These are phyloP conservation scores for Oxyruncus cristatus DNA, from an alignment of 2,113 vertebrate genomes.

Conservation along the genomic window DNA sequence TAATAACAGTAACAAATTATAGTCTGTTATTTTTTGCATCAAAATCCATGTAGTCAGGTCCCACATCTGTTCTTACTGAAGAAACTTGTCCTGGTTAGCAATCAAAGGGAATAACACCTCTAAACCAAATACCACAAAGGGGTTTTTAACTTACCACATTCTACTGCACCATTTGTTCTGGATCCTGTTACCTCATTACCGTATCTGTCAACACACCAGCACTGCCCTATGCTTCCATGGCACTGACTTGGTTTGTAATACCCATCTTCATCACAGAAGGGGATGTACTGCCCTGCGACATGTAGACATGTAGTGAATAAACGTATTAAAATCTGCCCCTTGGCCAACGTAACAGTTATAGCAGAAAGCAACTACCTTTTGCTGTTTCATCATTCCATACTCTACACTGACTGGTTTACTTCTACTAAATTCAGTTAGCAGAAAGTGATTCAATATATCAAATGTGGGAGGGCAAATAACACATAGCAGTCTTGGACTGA, in stretches of 20 bases:
- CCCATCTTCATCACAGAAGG: constrained; percentile 91
- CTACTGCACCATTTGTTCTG: constrained; percentile 79
- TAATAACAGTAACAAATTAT: background rate
- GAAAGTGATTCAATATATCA: background rate
- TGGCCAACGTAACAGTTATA: background rate
- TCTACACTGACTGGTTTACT: background rate
- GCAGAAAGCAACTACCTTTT: background rate
- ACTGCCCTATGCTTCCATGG: constrained; percentile 86
- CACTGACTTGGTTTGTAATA: constrained; percentile 94
- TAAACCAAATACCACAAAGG: background rate
- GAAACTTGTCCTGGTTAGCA: background rate
- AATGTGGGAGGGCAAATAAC: background rate
- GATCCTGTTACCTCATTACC: constrained; percentile 91
- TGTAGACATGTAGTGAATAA: background rate
- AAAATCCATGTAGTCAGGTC: background rate
- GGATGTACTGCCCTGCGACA: constrained; percentile 84
- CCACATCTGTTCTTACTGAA: background rate
- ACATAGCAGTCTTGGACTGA: background rate
- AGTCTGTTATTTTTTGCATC: background rate
- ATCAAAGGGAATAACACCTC: background rate
- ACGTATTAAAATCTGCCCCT: background rate
- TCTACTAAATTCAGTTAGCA: background rate
- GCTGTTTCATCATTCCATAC: background rate
- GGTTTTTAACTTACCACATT: constrained; percentile 82
- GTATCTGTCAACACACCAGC: constrained; percentile 97